phyloP scores from a whole-genome alignment of 2,797 vertebrate species.

The Choloepus didactylus region DNA sequence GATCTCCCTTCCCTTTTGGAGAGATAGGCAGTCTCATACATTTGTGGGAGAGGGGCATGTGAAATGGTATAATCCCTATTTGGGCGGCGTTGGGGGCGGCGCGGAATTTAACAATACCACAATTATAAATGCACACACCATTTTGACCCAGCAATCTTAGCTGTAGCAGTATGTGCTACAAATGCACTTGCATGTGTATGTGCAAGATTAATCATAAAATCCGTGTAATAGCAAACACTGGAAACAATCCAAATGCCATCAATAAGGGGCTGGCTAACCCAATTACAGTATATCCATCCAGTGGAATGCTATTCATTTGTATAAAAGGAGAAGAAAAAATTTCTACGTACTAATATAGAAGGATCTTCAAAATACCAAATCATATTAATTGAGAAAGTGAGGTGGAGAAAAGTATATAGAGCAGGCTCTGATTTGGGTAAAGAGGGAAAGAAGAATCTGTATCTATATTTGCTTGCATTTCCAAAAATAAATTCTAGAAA shows the following conservation, averaged over 20 bases:
- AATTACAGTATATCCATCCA: neutral
- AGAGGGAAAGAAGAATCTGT: neutral
- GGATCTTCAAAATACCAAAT: neutral
- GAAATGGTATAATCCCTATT: neutral
- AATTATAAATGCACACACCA: neutral
- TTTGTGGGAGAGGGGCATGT: neutral
- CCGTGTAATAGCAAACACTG: neutral
- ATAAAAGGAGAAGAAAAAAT: neutral
- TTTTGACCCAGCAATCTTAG: neutral
- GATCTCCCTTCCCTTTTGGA: neutral
- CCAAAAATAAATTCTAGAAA: conserved; percentile 9
- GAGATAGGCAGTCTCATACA: neutral
- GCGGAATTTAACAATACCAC: neutral
- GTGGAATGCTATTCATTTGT: neutral
- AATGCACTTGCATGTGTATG: neutral
- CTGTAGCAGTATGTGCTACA: neutral
- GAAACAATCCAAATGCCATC: neutral
- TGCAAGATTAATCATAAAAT: neutral
- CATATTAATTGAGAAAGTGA: neutral
- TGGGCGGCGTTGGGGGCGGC: too few species aligned
- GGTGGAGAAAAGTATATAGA: neutral
- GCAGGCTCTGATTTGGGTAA: neutral
- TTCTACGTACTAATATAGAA: neutral
- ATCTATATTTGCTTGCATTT: neutral
- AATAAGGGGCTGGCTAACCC: neutral